These are phyloP conservation scores for Python bivittatus DNA, from an alignment of 2,113 vertebrate species.

Conservation along the genomic window DNA sequence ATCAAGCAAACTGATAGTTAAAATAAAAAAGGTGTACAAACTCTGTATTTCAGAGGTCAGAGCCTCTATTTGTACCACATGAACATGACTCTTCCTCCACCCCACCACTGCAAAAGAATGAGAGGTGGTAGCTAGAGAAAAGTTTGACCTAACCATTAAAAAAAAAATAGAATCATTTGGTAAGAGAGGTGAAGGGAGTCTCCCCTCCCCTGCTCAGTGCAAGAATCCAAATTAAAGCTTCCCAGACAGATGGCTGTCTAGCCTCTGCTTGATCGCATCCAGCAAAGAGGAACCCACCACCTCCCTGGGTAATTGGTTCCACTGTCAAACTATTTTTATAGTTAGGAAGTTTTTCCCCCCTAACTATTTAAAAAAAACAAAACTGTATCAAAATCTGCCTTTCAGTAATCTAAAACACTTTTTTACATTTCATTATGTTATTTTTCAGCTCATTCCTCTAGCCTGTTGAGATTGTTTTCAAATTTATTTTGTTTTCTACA, in stretches of 20 bases:
- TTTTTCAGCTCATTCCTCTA: background rate
- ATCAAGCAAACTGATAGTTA: constrained; percentile 52
- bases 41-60: background rate
- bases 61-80: background rate
- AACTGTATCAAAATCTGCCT: background rate
- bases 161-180: background rate
- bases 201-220: background rate
- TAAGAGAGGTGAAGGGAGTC: background rate
- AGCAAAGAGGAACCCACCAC: background rate
- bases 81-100: background rate
- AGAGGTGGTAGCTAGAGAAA: background rate
- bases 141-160: background rate
- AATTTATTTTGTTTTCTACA: background rate
- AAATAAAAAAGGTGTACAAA: background rate
- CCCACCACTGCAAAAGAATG: background rate
- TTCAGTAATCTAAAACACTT: background rate
- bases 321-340: background rate
- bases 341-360: background rate
- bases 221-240: background rate
- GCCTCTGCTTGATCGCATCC: background rate
- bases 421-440: background rate
- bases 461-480: background rate
- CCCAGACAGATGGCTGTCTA: background rate
- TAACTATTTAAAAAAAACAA: no score
- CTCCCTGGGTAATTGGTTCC: background rate